Evolutionary conservation across 2,888 invertebrate genomes (phyloP), one percentile per base, ranked within the genome.

Genomic region (Caenorhabditis doughertyi): DNA sequence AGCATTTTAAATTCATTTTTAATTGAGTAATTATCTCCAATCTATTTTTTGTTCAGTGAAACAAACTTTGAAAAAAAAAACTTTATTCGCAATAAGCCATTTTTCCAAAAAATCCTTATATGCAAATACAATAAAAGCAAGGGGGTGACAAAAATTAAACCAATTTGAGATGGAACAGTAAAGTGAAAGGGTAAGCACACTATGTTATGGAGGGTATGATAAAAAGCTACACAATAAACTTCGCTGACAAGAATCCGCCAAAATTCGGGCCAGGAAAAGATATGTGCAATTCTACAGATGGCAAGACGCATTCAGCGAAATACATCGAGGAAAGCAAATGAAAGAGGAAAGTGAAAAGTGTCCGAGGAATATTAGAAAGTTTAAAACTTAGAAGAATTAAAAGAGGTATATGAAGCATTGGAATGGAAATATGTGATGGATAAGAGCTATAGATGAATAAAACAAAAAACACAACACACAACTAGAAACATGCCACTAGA

Each of bases 261-360:
- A 62, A 62, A 47, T 65, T 65, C 65, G 21, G 42, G 49, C 35
- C 39, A 35, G 74, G 49, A 55, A 56, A 44, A 32, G 58, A 67
- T 58, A 67, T 74, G 67, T 44, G 58, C 18, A 56, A 11, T 35
- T 18, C 49, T 29, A 74, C 8, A 1, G 35, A 65, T 56, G 74
- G 74, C 74, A 74, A 74, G 74, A 67, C 58, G 67, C 74, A 35
- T 29, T 62, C 65, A 27, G 65, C 67, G 39, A 74, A 73, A 58
- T 67, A 74, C 47, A 74, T 47, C 49, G 18, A 35, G 47, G 56
- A 67, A 74, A 67, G 29, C 18, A 21, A 29, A 21, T 44, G 55
- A 44, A 5, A 13, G 44, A 47, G 53, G 51, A 55, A 68, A 55
- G 42, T 42, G 29, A 55, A 68, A 53, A 55, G 13, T 42, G 32